These are phyloP conservation scores for Nibea coibor DNA, from an alignment of 2,113 vertebrate genomes.

Conservation along the genomic window DNA sequence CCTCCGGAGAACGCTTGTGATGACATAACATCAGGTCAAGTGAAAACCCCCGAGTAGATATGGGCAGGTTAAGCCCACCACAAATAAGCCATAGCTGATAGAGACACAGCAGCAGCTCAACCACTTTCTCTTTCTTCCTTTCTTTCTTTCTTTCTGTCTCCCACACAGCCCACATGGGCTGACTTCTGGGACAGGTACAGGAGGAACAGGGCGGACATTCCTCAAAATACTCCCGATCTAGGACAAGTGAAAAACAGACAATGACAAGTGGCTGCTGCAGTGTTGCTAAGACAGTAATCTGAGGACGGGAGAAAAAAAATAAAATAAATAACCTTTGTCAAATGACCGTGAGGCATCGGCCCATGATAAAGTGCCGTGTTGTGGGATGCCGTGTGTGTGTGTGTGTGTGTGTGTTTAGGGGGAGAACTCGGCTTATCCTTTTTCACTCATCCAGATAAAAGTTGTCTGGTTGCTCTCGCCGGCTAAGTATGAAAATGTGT, in stretches of 20 bases:
- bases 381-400: constrained; percentile 2
- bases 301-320: constrained; percentile 52
- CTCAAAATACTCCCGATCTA: constrained; percentile 79
- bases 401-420: constrained; percentile 15
- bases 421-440: constrained; percentile 52
- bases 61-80: constrained; percentile 55
- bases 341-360: constrained; percentile 62
- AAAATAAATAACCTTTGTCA: constrained; percentile 68
- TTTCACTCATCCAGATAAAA: constrained; percentile 70
- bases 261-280: constrained; percentile 72
- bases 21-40: constrained; percentile 72
- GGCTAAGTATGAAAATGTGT: constrained; percentile 79
- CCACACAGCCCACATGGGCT: constrained; percentile 51
- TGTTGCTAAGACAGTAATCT: constrained; percentile 70
- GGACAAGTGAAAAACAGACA: constrained; percentile 77
- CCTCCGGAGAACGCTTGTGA: constrained; percentile 57
- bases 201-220: constrained; percentile 72
- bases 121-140: constrained; percentile 44
- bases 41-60: constrained; percentile 61
- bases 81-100: constrained; percentile 56
- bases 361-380: constrained; percentile 57
- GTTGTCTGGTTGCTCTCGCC: constrained; percentile 66
- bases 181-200: constrained; percentile 70
- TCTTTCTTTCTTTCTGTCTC: constrained; percentile 23
- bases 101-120: constrained; percentile 26